Base-by-base conservation (phyloP, 2,888 invertebrate species). In the Diloba caeruleocephala region DNA sequence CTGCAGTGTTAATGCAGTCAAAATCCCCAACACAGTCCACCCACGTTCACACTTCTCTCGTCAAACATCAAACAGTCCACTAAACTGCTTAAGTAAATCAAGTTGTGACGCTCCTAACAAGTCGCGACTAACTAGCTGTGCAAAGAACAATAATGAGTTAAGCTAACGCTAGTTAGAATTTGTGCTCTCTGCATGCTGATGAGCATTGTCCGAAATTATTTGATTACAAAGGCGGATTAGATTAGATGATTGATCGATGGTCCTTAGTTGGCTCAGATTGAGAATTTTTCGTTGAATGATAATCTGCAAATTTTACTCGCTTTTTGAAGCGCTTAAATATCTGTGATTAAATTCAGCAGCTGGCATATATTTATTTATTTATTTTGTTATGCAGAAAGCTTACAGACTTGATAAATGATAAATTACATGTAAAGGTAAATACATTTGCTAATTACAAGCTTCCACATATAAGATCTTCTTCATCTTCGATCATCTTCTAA, bases 111-210 rank as follows among this genome's bases (percentile, higher is more conserved):
- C 37, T 39, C 43, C 57, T 66, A 61, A 59, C 71, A 66, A 60
- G 60, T 61, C 58, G 32, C 15, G 42, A 41, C 69, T 75, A 76
- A 77, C 77, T 69, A 52, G 37, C 41, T 46, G 23, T 32, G 59
- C 25, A 71, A 69, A 77, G 70, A 63, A 64, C 74, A 55, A 42
- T 63, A 71, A 76, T 68, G 43, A 66, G 46, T 49, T 51, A 28
- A 34, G 43, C 50, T 34, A 74, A 74, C 71, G 55, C 43, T 59
- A 59, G 71, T 72, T 73, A 66, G 58, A 56, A 61, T 66, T 62
- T 43, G 46, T 51, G 55, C 31, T 46, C 42, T 33, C 12, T 43
- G 43, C 42, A 61, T 67, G 25, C 46, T 62, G 68, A 61, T 61
- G 38, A 62, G 42, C 62, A 67, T 32, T 61, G 62, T 69, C 51